Percentiles rank a stretch among this genome's conserved stretches.
phyloP scores from a whole-genome alignment of 2,797 vertebrate genomes.

The Mastacembelus armatus region DNA sequence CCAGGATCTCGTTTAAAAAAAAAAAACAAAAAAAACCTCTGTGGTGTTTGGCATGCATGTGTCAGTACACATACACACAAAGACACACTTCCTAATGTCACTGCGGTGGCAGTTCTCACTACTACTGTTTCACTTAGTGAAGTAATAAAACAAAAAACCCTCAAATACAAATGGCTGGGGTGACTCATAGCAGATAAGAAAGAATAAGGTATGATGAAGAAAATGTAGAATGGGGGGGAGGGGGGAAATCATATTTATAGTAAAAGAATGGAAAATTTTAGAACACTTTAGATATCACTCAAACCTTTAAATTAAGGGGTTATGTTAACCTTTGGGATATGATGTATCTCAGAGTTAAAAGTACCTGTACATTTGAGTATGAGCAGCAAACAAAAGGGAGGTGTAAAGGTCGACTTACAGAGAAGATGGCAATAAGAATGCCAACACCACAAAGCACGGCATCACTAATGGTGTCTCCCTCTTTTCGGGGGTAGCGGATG shows the following conservation, averaged over 20 bases:
- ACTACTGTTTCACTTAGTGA: slow-evolving; percentile 29
- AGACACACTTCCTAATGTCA: slow-evolving; percentile 37
- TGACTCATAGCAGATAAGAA: slow-evolving; percentile 47
- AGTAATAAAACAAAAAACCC: slow-evolving; percentile 48
- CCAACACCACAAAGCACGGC: slow-evolving; percentile 94
- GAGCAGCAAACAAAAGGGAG: slow-evolving; percentile 56
- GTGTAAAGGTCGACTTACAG: slow-evolving; percentile 87
- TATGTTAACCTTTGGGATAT: slow-evolving; percentile 19
- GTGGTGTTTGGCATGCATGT: slow-evolving; percentile 48
- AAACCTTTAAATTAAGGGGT: slow-evolving; percentile 30
- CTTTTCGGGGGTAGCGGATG: slow-evolving; percentile 96
- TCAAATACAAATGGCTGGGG: slow-evolving; percentile 25
- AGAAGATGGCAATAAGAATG: slow-evolving; percentile 95
- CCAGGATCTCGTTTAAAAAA: slow-evolving; percentile 27
- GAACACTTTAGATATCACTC: slow-evolving; percentile 48
- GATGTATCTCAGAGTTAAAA: not conserved
- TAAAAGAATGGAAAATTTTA: slow-evolving; percentile 41
- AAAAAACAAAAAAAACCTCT: no score
- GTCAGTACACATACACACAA: slow-evolving; percentile 41
- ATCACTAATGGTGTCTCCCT: slow-evolving; percentile 95
- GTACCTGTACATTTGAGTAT: slow-evolving; percentile 32
- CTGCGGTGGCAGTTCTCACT: slow-evolving; percentile 38
- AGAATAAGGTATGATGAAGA: slow-evolving; percentile 48
- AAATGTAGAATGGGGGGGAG: slow-evolving; percentile 43
- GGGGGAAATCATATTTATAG: slow-evolving; percentile 57